These are phyloP conservation scores for Coracopsis vasa DNA, from an alignment of 2,113 vertebrate genomes.

Conservation along the genomic window DNA sequence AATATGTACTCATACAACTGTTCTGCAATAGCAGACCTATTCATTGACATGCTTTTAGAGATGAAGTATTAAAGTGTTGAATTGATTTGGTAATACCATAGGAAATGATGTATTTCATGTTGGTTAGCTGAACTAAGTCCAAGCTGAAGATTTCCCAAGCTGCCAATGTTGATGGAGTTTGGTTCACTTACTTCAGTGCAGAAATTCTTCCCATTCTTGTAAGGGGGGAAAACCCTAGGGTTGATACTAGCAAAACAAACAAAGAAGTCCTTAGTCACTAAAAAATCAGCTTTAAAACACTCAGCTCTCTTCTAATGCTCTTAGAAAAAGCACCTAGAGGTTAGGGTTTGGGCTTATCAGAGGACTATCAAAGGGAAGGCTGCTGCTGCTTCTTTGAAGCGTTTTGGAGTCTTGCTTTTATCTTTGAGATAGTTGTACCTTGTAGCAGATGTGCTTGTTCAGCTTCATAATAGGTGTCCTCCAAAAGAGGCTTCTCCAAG, in stretches of 20 bases:
- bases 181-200: background rate
- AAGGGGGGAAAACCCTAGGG: background rate
- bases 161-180: background rate
- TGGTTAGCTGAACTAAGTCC: background rate
- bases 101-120: background rate
- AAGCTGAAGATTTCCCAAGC: background rate
- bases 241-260: background rate
- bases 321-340: background rate
- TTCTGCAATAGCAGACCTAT: background rate
- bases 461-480: background rate
- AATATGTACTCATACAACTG: background rate
- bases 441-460: background rate
- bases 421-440: background rate
- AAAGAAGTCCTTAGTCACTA: background rate
- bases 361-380: background rate
- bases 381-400: background rate
- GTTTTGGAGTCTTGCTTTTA: background rate
- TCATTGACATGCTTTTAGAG: background rate
- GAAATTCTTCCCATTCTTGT: background rate
- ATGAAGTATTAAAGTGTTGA: background rate
- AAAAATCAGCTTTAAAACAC: slow-evolving; percentile 1
- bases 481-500: background rate
- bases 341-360: background rate
- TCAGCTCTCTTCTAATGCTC: background rate
- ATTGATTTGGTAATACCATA: background rate